Evolutionary conservation across 2,113 vertebrate genomes (phyloP).

Genomic region (Chloropsis cyanopogon): DNA sequence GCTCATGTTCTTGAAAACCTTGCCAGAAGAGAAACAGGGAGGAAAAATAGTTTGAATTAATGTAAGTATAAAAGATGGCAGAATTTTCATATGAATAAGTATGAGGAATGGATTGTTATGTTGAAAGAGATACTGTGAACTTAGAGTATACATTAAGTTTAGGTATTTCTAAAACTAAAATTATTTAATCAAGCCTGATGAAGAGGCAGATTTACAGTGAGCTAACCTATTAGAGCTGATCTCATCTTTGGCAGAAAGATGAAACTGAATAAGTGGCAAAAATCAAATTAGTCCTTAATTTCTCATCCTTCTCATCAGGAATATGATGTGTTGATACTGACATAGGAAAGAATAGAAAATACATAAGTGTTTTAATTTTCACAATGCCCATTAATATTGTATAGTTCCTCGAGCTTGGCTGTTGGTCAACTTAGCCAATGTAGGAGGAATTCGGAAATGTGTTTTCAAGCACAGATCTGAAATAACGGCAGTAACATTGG

Average conservation of each 20-base stretch:
- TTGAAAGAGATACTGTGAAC: not conserved
- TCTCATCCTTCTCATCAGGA: not conserved
- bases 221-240: not conserved
- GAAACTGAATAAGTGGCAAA: not conserved
- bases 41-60: not conserved
- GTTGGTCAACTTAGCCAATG: not conserved
- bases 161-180: not conserved
- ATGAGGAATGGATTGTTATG: not conserved
- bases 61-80: not conserved
- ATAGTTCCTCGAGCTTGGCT: not conserved
- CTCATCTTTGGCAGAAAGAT: not conserved
- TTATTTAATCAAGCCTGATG: not conserved
- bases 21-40: not conserved
- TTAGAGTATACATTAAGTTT: not conserved
- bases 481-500: not conserved
- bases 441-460: not conserved
- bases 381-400: not conserved
- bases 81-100: not conserved
- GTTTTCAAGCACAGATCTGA: not conserved
- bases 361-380: not conserved
- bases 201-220: not conserved
- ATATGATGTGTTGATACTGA: not conserved
- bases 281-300: not conserved
- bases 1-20: not conserved
- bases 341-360: not conserved